Evolutionary conservation across 2,797 vertebrate genomes (phyloP).

Genomic region (Sciurus vulgaris): DNA sequence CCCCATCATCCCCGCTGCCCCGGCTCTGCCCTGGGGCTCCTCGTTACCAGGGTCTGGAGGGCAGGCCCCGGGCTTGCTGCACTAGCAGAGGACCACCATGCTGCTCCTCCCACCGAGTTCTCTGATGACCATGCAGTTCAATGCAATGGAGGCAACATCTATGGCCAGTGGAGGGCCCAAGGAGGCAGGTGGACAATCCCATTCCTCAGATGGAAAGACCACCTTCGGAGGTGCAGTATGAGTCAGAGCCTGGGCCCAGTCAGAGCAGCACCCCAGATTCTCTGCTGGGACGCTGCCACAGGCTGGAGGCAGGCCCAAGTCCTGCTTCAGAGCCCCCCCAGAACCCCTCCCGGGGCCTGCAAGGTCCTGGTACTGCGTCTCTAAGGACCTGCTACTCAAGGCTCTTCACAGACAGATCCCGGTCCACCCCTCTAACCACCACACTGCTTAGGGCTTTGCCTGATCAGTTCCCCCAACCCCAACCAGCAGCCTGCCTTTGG

Average conservation of each 20-base stretch:
- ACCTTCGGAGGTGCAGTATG: not conserved
- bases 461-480: too few relatives aligned
- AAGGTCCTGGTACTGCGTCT: not conserved
- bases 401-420: not conserved
- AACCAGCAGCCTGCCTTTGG: not conserved
- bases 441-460: not conserved
- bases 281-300: not conserved
- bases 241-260: constrained; percentile 29
- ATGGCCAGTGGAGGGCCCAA: not conserved
- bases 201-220: not conserved
- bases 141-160: not conserved
- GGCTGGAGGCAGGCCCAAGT: not conserved
- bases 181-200: not conserved
- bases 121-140: constrained; percentile 30
- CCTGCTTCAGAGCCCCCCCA: not conserved
- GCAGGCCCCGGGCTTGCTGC: not conserved
- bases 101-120: not conserved
- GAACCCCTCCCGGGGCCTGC: not conserved
- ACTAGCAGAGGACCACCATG: not conserved
- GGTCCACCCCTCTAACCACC: not conserved
- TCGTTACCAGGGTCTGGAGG: not conserved
- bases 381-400: not conserved
- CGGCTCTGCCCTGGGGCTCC: not conserved
- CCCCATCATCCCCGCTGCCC: not conserved
- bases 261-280: not conserved